These are phyloP conservation scores for Chorisops tibialis DNA, from an alignment of 2,888 invertebrate genomes.

Conservation along the genomic window DNA sequence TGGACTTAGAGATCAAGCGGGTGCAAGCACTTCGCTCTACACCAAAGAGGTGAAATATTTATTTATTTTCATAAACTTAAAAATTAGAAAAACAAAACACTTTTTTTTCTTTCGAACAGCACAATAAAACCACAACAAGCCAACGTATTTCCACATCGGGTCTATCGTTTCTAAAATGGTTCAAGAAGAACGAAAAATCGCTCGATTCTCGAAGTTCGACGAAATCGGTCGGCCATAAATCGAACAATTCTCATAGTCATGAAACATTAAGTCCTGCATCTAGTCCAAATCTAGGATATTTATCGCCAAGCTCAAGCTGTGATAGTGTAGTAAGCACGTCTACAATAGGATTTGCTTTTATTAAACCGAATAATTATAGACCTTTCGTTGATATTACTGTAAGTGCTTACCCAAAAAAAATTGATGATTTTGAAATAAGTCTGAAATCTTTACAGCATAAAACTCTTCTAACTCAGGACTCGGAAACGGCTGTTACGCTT, in stretches of 20 bases:
- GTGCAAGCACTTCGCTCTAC: conserved; percentile 35
- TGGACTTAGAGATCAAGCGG: conserved; percentile 29
- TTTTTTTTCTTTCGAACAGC: too few species aligned
- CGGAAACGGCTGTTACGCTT: conserved; percentile 62
- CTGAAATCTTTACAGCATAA: conserved; percentile 43
- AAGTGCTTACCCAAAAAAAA: background rate
- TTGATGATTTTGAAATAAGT: background rate
- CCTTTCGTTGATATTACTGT: conserved; percentile 35
- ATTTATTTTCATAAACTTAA: background rate
- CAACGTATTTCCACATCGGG: conserved; percentile 38
- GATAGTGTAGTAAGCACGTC: conserved; percentile 68
- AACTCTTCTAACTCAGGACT: conserved; percentile 55
- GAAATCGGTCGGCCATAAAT: conserved; percentile 21
- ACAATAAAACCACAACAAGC: conserved; percentile 16
- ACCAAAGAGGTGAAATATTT: conserved; percentile 26
- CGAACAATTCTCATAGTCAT: conserved; percentile 32
- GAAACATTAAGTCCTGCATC: conserved; percentile 37
- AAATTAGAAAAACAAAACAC: background rate
- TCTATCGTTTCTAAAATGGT: conserved; percentile 68
- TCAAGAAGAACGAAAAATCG: conserved; percentile 55
- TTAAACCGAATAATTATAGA: conserved; percentile 57
- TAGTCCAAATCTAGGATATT: conserved; percentile 34
- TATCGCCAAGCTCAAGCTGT: conserved; percentile 53
- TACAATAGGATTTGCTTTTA: conserved; percentile 70
- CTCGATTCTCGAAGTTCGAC: conserved; percentile 23